Evolutionary conservation across 2,797 vertebrate genomes (phyloP).

Genomic region (Moxostoma hubbsi): DNA sequence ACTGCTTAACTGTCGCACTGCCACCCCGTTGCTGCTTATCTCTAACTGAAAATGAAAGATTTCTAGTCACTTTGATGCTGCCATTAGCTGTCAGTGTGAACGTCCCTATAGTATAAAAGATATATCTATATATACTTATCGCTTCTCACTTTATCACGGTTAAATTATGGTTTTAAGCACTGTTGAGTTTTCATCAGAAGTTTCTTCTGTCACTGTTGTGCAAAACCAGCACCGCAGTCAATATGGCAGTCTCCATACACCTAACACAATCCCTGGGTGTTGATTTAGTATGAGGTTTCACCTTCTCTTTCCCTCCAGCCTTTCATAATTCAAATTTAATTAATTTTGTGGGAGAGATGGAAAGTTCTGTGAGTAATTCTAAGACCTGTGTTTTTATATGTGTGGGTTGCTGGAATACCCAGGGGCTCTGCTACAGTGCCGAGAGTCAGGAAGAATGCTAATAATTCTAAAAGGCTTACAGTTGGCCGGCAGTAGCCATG

Average conservation of each 20-base stretch:
- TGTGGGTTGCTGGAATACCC: conserved; percentile 5
- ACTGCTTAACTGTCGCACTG: too few relatives aligned
- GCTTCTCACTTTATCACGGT: background rate
- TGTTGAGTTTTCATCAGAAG: background rate
- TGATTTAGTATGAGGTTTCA: conserved; percentile 68
- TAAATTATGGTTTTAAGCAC: background rate
- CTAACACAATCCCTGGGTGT: conserved; percentile 63
- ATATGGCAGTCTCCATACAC: conserved; percentile 13
- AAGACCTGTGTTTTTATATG: conserved; percentile 61
- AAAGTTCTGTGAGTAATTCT: conserved; percentile 71
- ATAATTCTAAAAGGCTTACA: conserved; percentile 85
- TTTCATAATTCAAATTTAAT: conserved; percentile 84
- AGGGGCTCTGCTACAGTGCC: conserved; percentile 72
- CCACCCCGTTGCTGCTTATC: too few relatives aligned
- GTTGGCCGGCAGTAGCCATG: conserved; percentile 79
- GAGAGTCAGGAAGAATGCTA: conserved; percentile 79
- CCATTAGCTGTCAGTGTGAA: too few relatives aligned
- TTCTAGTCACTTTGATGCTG: too few relatives aligned
- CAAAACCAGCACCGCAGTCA: background rate
- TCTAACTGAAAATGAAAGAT: too few relatives aligned
- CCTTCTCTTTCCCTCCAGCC: conserved; percentile 47
- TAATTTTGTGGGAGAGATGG: conserved; percentile 75
- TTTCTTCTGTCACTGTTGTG: background rate
- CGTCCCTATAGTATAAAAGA: too few relatives aligned
- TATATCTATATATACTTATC: too few relatives aligned